Percentiles rank a stretch among this genome's conserved stretches.
Evolutionary conservation across 2,888 invertebrate species (phyloP).

Genomic region (Drepana falcataria): DNA sequence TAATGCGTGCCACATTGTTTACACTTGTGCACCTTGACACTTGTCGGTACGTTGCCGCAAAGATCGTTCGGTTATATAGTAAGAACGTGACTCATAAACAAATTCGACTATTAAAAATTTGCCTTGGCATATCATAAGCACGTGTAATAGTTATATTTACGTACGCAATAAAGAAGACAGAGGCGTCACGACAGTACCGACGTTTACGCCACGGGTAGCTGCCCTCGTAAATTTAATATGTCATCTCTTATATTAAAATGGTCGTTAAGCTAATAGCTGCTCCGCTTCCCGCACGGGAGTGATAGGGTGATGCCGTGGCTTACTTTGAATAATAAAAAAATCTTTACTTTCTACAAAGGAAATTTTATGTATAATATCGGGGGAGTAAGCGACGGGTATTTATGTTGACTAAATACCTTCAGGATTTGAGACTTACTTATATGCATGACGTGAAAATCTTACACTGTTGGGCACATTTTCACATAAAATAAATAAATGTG

Average conservation of each 20-base stretch:
- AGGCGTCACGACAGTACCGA: constrained; percentile 63
- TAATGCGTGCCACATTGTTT: constrained; percentile 29
- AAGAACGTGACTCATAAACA: constrained; percentile 40
- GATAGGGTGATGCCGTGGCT: constrained; percentile 56
- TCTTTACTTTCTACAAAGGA: constrained; percentile 27
- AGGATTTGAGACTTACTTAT: no score
- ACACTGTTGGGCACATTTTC: no score
- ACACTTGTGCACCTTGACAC: constrained; percentile 17
- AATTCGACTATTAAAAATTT: constrained; percentile 54
- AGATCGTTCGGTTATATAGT: constrained; percentile 26
- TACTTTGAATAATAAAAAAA: constrained; percentile 52
- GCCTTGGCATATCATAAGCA: constrained; percentile 61
- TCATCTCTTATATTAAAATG: constrained; percentile 77
- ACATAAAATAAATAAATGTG: no score
- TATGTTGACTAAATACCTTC: neutral
- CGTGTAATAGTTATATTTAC: constrained; percentile 67
- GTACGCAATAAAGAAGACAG: constrained; percentile 70
- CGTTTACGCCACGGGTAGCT: constrained; percentile 63
- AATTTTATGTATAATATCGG: constrained; percentile 7
- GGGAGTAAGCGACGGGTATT: neutral
- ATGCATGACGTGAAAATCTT: no score
- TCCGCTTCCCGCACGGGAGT: constrained; percentile 55
- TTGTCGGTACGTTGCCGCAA: constrained; percentile 27
- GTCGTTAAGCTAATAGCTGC: constrained; percentile 76
- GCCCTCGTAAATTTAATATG: constrained; percentile 76